Evolutionary conservation across 2,113 vertebrate species (phyloP).

Genomic region (Sinosuthora webbiana): DNA sequence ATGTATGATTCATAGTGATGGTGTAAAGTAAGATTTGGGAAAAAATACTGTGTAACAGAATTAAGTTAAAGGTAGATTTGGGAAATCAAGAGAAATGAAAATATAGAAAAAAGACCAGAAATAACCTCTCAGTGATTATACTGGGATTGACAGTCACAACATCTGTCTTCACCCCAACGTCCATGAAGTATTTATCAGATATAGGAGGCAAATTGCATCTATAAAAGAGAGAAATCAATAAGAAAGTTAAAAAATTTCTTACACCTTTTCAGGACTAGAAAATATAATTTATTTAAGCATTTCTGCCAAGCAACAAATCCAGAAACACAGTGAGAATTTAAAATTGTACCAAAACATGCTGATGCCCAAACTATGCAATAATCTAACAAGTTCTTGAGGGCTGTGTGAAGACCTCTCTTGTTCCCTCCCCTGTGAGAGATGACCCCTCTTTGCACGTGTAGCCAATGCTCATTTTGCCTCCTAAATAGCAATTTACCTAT

Average conservation of each 20-base stretch:
- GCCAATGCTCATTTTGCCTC: not conserved
- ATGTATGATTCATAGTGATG: not conserved
- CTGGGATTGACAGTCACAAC: slow-evolving; percentile 97
- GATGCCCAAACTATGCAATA: not conserved
- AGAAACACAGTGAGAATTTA: not conserved
- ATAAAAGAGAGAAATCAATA: not conserved
- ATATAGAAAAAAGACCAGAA: not conserved
- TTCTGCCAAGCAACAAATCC: not conserved
- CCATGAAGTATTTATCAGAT: slow-evolving; percentile 86
- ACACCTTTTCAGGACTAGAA: not conserved
- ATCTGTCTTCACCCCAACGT: slow-evolving; percentile 93
- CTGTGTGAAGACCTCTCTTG: not conserved
- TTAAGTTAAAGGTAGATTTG: not conserved
- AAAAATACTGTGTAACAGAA: not conserved
- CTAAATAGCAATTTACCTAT: not conserved
- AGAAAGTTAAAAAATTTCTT: not conserved
- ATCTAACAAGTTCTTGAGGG: not conserved
- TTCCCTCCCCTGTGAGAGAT: not conserved
- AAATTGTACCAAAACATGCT: not conserved
- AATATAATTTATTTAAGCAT: not conserved
- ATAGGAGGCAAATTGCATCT: slow-evolving; percentile 97
- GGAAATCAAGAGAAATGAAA: not conserved
- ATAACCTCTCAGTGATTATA: slow-evolving; percentile 94
- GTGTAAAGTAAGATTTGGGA: not conserved
- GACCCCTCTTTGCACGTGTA: not conserved